Percentiles rank a stretch among this genome's conserved stretches.
These are phyloP conservation scores for Hydrotaea cyrtoneurina DNA, from an alignment of 2,888 invertebrate genomes.

Conservation along the genomic window DNA sequence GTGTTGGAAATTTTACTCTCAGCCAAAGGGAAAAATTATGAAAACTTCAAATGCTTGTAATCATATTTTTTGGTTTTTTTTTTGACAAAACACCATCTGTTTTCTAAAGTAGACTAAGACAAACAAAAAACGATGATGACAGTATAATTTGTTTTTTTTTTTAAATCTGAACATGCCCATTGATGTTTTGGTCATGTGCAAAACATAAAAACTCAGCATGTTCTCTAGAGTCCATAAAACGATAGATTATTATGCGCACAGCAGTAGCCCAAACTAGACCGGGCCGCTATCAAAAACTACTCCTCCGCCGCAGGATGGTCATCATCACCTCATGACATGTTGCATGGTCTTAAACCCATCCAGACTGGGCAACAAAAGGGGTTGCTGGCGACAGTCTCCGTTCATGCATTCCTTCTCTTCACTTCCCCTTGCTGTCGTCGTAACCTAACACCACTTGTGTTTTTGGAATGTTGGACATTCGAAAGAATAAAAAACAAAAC, in stretches of 20 bases:
- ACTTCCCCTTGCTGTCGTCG: not conserved
- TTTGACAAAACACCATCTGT: not conserved
- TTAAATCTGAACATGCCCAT: not conserved
- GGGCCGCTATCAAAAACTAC: not conserved
- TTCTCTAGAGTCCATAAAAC: not conserved
- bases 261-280: not conserved
- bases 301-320: not conserved
- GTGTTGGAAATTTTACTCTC: not conserved
- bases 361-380: not conserved
- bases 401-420: not conserved
- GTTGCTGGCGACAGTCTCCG: conserved; percentile 2
- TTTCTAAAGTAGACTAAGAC: not conserved
- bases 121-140: not conserved
- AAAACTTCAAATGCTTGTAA: not conserved
- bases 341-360: not conserved
- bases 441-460: conserved; percentile 52
- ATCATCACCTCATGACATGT: not conserved
- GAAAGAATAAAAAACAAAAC: not conserved
- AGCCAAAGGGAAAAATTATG: conserved; percentile 1
- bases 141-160: not conserved
- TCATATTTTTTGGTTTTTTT: not conserved
- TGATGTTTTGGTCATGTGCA: not conserved
- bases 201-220: not conserved
- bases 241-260: not conserved
- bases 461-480: not conserved